Evolutionary conservation across 2,113 vertebrate species (phyloP), one percentile per base, ranked within the genome.

Genomic region (Microcebus lehilahytsara): DNA sequence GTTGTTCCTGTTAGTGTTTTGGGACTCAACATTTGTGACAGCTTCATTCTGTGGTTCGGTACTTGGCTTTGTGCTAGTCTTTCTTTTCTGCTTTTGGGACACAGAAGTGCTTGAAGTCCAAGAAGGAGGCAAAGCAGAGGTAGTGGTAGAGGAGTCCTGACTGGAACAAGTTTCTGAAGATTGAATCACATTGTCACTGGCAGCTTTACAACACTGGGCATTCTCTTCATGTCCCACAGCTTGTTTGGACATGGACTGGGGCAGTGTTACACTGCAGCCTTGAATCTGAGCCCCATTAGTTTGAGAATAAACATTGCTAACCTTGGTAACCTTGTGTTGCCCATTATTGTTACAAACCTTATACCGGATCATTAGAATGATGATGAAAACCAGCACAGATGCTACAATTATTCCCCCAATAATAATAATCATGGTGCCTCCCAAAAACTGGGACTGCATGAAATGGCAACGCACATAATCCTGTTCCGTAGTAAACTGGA

Each of bases 351-450:
- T 99, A 51, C 99, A 99, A 97, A 99, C 99, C 98, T 99, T 99
- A 98, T 99, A 99, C 58, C 99, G 99, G 97, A 99, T 99, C 99
- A 99, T 99, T 90, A 99, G 99, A 98, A 99, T 99, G 97, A 99
- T 99, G 98, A 99, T 99, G 98, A 99, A 99, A 96, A 99, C 99
- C 3, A 99, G 99, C 97, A 99, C 99, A 0, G 99, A 99, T 3
- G 99, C 99, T 93, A 99, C 99, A 2, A 99, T 99, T 97, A 99
- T 99, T 92, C 99, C 99, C 60, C 99, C 99, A 5, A 99, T 99
- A 98, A 99, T 99, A 98, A 99, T 99, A 97, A 99, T 99, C 99
- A 99, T 99, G 92, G 99, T 99, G 85, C 99, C 99, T 0, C 99
- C 99, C 96, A 99, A 98, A 98, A 99, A 99, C 99, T 99, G 99